Conservation (phyloP, 2,113 vertebrate species). For the Cyanistes caeruleus region DNA sequence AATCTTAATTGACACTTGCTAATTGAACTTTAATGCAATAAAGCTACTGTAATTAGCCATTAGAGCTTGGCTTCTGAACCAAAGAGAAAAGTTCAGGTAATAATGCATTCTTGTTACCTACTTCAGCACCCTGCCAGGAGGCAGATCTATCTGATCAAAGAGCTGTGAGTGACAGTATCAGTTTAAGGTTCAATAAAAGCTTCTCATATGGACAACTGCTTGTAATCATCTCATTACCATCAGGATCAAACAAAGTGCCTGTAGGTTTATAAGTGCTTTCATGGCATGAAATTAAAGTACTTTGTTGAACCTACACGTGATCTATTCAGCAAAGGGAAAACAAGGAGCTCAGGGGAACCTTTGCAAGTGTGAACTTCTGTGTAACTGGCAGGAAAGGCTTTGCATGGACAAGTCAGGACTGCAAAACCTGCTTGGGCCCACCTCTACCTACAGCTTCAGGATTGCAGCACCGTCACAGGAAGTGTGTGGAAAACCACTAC, state of each 20-base stretch:
- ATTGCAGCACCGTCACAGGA: not conserved
- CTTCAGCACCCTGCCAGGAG: not conserved
- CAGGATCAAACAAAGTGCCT: not conserved
- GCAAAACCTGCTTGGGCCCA: not conserved
- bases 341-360: not conserved
- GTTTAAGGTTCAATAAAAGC: not conserved
- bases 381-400: not conserved
- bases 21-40: constrained; percentile 1
- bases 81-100: not conserved
- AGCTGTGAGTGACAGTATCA: not conserved
- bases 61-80: not conserved
- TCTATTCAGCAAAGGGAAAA: not conserved
- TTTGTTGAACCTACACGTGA: not conserved
- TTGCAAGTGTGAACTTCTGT: fast-evolving
- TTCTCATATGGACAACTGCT: not conserved
- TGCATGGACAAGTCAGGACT: not conserved
- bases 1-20: not conserved
- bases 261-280: not conserved
- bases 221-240: not conserved
- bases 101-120: not conserved
- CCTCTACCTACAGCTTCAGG: not conserved
- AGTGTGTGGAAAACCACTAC: not conserved
- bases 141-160: constrained; percentile 16
- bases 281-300: not conserved
- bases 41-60: not conserved